Percentiles rank a stretch among this genome's conserved stretches.
phyloP scores from a whole-genome alignment of 2,113 vertebrate genomes.

The Panthera leo region DNA sequence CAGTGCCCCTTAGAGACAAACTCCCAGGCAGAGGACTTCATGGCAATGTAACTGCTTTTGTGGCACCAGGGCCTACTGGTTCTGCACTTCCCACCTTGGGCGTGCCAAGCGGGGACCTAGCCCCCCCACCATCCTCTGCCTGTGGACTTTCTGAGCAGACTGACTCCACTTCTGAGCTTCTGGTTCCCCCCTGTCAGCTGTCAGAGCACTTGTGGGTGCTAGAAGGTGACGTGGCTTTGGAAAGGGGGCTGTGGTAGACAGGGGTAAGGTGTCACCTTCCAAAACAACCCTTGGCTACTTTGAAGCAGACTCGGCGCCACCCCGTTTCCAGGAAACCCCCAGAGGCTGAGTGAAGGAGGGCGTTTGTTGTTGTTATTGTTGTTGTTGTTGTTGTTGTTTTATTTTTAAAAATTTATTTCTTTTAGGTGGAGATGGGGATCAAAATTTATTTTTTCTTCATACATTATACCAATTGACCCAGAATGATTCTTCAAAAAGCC shows the following conservation, averaged over 20 bases:
- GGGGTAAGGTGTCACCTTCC: constrained; percentile 52
- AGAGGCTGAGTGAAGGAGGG: neutral
- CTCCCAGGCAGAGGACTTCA: neutral
- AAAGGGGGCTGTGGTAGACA: neutral
- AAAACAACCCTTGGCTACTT: constrained; percentile 45
- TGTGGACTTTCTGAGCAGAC: neutral
- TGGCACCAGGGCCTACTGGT: neutral
- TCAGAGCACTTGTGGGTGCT: neutral
- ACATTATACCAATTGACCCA: neutral
- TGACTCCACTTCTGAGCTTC: neutral
- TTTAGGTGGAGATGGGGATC: neutral
- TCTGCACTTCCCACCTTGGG: too few species aligned
- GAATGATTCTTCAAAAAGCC: neutral
- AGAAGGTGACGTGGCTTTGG: neutral
- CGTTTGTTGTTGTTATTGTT: neutral
- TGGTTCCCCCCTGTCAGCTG: constrained; percentile 19
- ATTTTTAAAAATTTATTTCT: neutral
- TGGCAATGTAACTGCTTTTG: neutral
- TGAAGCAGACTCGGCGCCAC: neutral
- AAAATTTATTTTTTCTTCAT: neutral
- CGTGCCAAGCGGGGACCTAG: neutral
- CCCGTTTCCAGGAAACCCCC: constrained; percentile 54
- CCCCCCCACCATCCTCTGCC: too few species aligned
- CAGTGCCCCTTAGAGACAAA: neutral
- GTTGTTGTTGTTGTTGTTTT: too few species aligned